A percentile compares a stretch with the other conserved stretches of the same genome.
Conservation (phyloP, 92 coral and sea anemone species). For the Zoanthus sansibaricus region DNA sequence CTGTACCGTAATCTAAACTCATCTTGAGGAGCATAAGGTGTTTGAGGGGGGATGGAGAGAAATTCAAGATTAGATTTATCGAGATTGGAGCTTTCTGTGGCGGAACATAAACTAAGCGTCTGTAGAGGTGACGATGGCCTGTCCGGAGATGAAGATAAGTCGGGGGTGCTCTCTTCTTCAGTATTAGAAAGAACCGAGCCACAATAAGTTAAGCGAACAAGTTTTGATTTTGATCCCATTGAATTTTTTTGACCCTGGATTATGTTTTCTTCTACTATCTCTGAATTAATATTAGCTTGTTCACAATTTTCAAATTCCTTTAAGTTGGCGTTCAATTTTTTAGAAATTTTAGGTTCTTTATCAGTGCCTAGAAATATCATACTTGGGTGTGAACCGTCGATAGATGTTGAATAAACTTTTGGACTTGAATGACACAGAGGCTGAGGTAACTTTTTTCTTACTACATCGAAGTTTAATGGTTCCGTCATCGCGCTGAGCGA, state of each 20-base stretch:
- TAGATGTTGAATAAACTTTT: conserved; percentile 55
- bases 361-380: conserved; percentile 85
- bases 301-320: background rate
- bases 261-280: conserved; percentile 36
- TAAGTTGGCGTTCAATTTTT: background rate
- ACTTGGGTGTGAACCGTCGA: conserved; percentile 59
- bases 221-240: conserved; percentile 60
- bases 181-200: conserved; percentile 86
- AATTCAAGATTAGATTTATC: conserved; percentile 67
- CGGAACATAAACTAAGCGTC: conserved; percentile 28
- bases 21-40: conserved; percentile 94
- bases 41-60: conserved; percentile 68
- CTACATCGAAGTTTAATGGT: conserved; percentile 68
- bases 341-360: conserved; percentile 39
- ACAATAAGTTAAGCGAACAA: conserved; percentile 82
- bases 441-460: conserved; percentile 28
- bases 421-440: conserved; percentile 47
- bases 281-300: conserved; percentile 18
- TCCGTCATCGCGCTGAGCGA: conserved; percentile 87
- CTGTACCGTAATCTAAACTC: conserved; percentile 78
- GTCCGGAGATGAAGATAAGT: conserved; percentile 35
- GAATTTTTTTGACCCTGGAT: conserved; percentile 53
- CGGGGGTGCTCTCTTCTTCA: conserved; percentile 61
- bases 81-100: conserved; percentile 48
- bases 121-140: conserved; percentile 41